phyloP scores from a whole-genome alignment of 1,140 invertebrate genomes.

The Pseudachorutes palmiensis region DNA sequence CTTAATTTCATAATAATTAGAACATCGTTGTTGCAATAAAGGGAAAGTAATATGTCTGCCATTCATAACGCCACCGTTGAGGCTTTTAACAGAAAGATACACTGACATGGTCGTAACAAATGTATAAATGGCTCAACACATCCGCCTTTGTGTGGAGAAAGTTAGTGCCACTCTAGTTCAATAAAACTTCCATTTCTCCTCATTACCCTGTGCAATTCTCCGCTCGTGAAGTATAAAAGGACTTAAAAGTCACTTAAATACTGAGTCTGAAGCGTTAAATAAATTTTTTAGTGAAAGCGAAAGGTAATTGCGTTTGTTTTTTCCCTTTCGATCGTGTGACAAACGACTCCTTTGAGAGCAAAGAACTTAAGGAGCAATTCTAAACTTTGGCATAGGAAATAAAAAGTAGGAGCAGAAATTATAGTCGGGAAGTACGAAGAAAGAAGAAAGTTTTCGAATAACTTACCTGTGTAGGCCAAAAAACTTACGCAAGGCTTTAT shows the following conservation, averaged over 20 bases:
- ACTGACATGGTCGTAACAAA: no score
- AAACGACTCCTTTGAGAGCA: conserved; percentile 25
- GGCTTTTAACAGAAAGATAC: no score
- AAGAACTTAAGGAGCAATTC: conserved; percentile 14
- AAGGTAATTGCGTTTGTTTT: conserved; percentile 29
- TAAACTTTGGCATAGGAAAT: background rate
- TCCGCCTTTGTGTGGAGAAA: no score
- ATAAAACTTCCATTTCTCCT: no score
- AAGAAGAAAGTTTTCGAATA: conserved; percentile 34
- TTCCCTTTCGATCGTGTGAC: conserved; percentile 32
- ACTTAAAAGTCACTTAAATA: conserved; percentile 33
- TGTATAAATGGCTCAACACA: no score
- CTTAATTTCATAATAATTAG: no score
- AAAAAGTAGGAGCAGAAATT: background rate
- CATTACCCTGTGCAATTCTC: background rate
- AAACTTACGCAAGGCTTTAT: conserved; percentile 3
- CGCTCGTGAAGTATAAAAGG: conserved; percentile 18
- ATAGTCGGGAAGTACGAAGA: background rate
- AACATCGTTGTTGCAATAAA: no score
- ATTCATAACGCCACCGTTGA: no score
- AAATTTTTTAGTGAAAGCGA: conserved; percentile 16
- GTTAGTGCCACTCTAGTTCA: no score
- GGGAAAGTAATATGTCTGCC: no score
- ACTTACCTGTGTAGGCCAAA: conserved; percentile 19
- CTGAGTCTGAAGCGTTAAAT: conserved; percentile 25